Conservation (phyloP, 2,888 invertebrate genomes). For the Itoplectis maculator region DNA sequence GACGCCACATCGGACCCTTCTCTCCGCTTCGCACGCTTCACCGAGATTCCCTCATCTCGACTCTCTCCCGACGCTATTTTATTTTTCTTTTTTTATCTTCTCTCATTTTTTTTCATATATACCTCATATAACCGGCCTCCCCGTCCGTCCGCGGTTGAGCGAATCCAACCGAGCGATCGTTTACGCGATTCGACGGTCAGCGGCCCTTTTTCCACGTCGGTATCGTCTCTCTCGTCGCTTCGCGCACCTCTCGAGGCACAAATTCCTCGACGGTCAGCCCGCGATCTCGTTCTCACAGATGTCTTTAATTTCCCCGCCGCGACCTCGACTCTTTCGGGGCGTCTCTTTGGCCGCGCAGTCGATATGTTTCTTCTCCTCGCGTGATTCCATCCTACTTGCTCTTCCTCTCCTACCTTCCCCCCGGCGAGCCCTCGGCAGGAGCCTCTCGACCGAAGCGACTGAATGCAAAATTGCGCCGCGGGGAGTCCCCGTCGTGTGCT, state of each 20-base stretch:
- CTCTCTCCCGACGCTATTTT: conserved; percentile 37
- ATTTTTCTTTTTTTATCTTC: conserved; percentile 17
- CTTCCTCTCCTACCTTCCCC: neutral
- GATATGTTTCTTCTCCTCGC: conserved; percentile 10
- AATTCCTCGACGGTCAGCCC: conserved; percentile 24
- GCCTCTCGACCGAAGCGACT: conserved; percentile 20
- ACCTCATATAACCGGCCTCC: conserved; percentile 32
- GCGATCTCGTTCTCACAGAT: conserved; percentile 36
- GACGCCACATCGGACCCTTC: conserved; percentile 36
- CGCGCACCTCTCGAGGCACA: neutral
- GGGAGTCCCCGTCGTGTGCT: conserved; percentile 46
- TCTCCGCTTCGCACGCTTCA: conserved; percentile 52
- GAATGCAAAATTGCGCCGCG: conserved; percentile 68
- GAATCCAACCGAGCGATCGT: conserved; percentile 54
- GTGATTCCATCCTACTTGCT: conserved; percentile 23
- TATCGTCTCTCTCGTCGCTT: conserved; percentile 7
- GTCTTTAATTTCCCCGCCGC: conserved; percentile 14
- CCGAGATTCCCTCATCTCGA: conserved; percentile 55
- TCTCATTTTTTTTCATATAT: conserved; percentile 18
- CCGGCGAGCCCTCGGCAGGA: conserved; percentile 26
- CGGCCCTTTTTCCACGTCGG: conserved; percentile 8
- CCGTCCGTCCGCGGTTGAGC: conserved; percentile 42
- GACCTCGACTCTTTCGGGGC: neutral
- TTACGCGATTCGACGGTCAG: conserved; percentile 58
- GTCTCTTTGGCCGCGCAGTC: conserved; percentile 1